Base-by-base conservation (phyloP, 1,140 invertebrate species). In the Vanessa tameamea region DNA sequence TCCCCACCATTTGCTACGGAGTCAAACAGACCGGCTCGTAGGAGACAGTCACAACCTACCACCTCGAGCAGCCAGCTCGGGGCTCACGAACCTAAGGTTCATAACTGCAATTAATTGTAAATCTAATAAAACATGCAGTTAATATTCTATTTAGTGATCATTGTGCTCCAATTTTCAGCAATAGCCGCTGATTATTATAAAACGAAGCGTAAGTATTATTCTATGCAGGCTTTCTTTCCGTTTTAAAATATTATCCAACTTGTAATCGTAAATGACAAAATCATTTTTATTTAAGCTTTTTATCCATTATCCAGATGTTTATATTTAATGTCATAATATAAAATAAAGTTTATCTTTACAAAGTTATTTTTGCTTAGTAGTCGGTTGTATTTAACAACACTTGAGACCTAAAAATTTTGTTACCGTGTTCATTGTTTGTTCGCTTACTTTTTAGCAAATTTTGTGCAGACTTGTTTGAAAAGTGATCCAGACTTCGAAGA, bases 381-480 rank as follows among this genome's bases (percentile, higher is more conserved):
- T 43, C 37, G 37, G 7, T 43, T 9, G 37, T 11, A 9, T 43
- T 9, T 43, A 43, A 43, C 6, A 43, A 43, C 9, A 43, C 6
- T 31, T 4, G 26, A 20, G 20, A 37, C 7, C 31, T 37, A 7
- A 37, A 37, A 37, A 37, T 37, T 1, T 37, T 4, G 7, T 37
- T 37, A 37, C 31, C 2, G 37, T 11, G 37, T 43, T 64, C 9
- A 64, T 67, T 37, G 6, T 23, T n/a, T 37, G n/a, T 61, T 66
- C 65, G 47, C 70, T 75, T 68, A 63, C 47, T 91, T 61, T 94
- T 88, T 90, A 95, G 95, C 95, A 55, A 92, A 93, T 90, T 95
- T 94, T 85, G 94, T 95, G 64, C 94, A 94, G 83, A 95, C 95
- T 81, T 95, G 95, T 87, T 89, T 91, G 74, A 95, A 94, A 88